Percentiles rank a stretch among this genome's conserved stretches.
Evolutionary conservation across 1,140 invertebrate species (phyloP).

Genomic region (Macrobrachium nipponense): DNA sequence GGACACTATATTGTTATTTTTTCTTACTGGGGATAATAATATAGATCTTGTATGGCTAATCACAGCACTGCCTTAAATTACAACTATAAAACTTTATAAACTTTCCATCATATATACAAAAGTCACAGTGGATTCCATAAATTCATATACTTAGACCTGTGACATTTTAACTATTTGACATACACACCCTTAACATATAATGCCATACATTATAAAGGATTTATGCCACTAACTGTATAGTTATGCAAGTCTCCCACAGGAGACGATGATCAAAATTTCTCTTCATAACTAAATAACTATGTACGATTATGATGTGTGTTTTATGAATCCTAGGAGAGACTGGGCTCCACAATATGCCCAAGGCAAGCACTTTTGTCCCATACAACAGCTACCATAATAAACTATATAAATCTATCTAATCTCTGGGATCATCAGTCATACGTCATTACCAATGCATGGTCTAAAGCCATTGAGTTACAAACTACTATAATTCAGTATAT

Average conservation of each 20-base stretch:
- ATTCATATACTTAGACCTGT: conserved; percentile 9
- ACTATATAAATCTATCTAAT: conserved; percentile 6
- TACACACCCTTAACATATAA: conserved; percentile 24
- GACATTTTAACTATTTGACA: conserved; percentile 18
- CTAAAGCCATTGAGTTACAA: conserved; percentile 23
- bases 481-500: conserved; percentile 38
- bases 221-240: conserved; percentile 35
- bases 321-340: conserved; percentile 29
- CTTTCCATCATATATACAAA: conserved; percentile 54
- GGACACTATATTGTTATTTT: conserved; percentile 35
- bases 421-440: conserved; percentile 36
- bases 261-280: conserved; percentile 24
- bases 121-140: conserved; percentile 28
- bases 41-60: conserved; percentile 44
- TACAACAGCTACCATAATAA: conserved; percentile 13
- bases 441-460: conserved; percentile 20
- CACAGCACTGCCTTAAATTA: conserved; percentile 59
- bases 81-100: conserved; percentile 60
- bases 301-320: conserved; percentile 14
- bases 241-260: conserved; percentile 24
- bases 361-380: conserved; percentile 6
- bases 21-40: conserved; percentile 11
- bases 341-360: conserved; percentile 12
- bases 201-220: conserved; percentile 30
- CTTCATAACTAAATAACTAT: conserved; percentile 2